Conservation (phyloP, 2,888 invertebrate species). For the Acanthoscelides obtectus region DNA sequence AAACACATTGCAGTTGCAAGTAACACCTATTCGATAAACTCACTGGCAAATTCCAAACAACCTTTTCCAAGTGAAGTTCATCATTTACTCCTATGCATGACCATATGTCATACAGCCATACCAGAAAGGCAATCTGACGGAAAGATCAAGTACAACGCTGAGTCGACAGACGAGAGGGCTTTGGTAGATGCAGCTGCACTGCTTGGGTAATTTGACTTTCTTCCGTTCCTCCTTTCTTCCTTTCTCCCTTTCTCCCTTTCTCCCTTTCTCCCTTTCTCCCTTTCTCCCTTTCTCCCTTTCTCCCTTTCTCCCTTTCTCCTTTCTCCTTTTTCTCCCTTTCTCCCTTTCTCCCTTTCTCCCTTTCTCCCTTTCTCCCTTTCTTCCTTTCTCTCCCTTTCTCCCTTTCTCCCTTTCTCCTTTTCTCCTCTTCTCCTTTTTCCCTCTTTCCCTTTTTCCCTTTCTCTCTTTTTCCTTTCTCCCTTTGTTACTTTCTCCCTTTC, state of each 20-base stretch:
- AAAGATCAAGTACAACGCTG: constrained; percentile 82
- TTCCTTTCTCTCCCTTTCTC: neutral
- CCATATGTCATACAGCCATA: constrained; percentile 97
- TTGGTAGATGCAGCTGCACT: constrained; percentile 83
- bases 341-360: neutral
- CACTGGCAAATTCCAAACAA: neutral
- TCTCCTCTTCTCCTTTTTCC: neutral
- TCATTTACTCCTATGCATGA: constrained; percentile 68
- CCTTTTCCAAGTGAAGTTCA: neutral
- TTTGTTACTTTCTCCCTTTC: neutral
- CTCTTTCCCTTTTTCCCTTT: neutral
- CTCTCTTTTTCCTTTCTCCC: neutral
- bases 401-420: neutral
- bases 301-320: neutral
- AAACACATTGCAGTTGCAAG: constrained; percentile 77
- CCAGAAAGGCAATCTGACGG: constrained; percentile 65
- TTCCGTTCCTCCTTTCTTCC: neutral
- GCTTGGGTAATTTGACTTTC: neutral
- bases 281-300: neutral
- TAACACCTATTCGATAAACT: constrained; percentile 56
- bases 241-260: neutral
- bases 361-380: neutral
- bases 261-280: neutral
- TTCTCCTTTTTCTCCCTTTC: neutral
- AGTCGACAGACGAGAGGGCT: constrained; percentile 96